Evolutionary conservation across 2,888 invertebrate species (phyloP), one percentile per base, ranked within the genome.

Genomic region (Ypsolopha scabrella): DNA sequence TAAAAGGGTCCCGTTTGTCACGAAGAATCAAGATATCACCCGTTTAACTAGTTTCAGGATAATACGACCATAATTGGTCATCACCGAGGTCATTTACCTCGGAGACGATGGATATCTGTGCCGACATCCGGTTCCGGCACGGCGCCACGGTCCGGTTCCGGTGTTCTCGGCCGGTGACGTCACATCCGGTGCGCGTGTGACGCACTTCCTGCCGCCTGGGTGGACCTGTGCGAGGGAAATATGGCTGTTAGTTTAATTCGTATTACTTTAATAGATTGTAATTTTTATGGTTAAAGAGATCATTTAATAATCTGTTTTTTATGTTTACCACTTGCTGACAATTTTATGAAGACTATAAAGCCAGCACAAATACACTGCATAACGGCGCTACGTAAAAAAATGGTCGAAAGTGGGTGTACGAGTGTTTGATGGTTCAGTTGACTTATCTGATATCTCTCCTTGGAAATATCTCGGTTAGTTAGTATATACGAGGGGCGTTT

Each of bases 91-190:
- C 54, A 52, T 52, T 52, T 49, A 52, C 51, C 51, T 50, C 49
- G 45, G 60, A 65, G 62, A 70, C 75, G 70, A 72, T 69, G 72
- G 68, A 24, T 77, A 75, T 70, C 74, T 69, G 68, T 63, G 69
- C 68, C 70, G 72, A 68, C 72, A 62, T 78, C 80, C 78, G 76
- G 67, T 77, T 82, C 80, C 81, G 82, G 73, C 67, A 60, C 67
- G 77, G 75, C 75, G 73, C 78, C 76, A 69, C 69, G 65, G 66
- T 62, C 65, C 67, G 62, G 72, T 75, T 81, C 82, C 82, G 77
- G 75, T 74, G 77, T 74, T 76, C 72, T 37, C 46, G 60, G 60
- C 56, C 67, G 60, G 63, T 80, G 80, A 82, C 79, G 80, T 80
- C 79, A 77, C 72, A 57, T 62, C 70, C 69, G 68, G 54, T 36